Evolutionary conservation across 2,888 invertebrate species (phyloP), one percentile per base, ranked within the genome.

Genomic region (Tenthredo livida): DNA sequence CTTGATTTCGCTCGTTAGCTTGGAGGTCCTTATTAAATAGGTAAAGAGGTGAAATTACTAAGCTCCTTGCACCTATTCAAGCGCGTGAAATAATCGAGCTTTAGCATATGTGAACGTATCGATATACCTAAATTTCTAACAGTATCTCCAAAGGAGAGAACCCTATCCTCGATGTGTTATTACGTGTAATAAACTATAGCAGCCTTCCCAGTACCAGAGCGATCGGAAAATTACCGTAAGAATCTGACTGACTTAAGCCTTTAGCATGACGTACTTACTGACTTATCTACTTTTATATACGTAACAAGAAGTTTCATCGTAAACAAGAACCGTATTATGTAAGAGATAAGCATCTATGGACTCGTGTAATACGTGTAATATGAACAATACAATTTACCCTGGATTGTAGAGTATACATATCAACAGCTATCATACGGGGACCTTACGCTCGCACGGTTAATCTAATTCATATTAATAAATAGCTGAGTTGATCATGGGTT

Each of bases 361-460:
- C 47, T 29, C 50, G 40, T 7, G n/a, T 75, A 2, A 21, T 7
- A 54, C 50, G 40, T 7, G n/a, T 75, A 2, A 21, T 7, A 54
- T 75, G 25, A 21, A 75, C 6, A 25, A 21, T 25, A 47, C 25
- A 6, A 12, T 40, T 47, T 47, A 70, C n/a, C 15, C 70, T 29
- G 12, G 17, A 70, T n/a, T 37, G 40, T 37, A 37, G 7, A 67
- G 37, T 70, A 70, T n/a, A 40, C 2, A 40, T 75, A 47, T 47
- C 25, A 75, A 15, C 15, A 75, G 75, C 43, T 47, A 37, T 29
- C 9, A 12, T 33, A 29, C 67, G 17, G n/a, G 40, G 61, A 37
- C 40, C 37, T 80, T 61, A 25, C 58, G 58, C 80, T 80, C 80
- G 80, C 80, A 80, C 80, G 80, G 80, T 80, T 80, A 80, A 80